Conservation (phyloP, 2,113 vertebrate species). For the Lipotes vexillifer region DNA sequence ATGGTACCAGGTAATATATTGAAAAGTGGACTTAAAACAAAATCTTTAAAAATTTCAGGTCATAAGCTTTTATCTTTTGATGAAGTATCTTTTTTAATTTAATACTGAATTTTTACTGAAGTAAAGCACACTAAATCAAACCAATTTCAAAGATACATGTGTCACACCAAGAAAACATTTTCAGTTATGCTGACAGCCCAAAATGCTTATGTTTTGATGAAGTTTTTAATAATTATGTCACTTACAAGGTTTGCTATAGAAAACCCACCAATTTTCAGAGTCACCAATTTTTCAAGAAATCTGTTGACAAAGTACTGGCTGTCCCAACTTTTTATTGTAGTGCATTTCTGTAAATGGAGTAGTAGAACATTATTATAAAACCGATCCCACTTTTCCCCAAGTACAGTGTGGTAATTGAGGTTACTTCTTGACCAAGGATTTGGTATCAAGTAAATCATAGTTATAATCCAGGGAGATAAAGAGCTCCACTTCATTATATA, state of each 20-base stretch:
- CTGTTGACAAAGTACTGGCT: not conserved
- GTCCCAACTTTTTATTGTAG: not conserved
- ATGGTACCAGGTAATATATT: conserved; percentile 88
- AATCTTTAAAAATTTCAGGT: not conserved
- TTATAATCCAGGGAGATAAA: not conserved
- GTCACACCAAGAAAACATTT: not conserved
- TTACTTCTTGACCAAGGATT: not conserved
- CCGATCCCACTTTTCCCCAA: not conserved
- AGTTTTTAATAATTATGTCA: not conserved
- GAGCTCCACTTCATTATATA: not conserved
- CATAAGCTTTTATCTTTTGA: conserved; percentile 2
- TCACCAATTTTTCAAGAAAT: not conserved
- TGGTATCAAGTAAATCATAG: not conserved
- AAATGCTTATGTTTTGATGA: not conserved
- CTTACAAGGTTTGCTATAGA: not conserved
- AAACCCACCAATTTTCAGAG: not conserved
- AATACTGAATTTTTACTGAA: not conserved
- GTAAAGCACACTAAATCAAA: not conserved
- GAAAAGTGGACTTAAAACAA: not conserved
- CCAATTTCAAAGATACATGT: not conserved
- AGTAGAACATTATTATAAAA: not conserved
- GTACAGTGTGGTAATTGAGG: not conserved
- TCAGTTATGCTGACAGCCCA: not conserved
- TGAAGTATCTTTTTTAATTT: not conserved
- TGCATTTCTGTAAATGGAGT: not conserved